These are phyloP conservation scores for Radopholus similis DNA, from an alignment of 1,140 invertebrate genomes.

Conservation along the genomic window DNA sequence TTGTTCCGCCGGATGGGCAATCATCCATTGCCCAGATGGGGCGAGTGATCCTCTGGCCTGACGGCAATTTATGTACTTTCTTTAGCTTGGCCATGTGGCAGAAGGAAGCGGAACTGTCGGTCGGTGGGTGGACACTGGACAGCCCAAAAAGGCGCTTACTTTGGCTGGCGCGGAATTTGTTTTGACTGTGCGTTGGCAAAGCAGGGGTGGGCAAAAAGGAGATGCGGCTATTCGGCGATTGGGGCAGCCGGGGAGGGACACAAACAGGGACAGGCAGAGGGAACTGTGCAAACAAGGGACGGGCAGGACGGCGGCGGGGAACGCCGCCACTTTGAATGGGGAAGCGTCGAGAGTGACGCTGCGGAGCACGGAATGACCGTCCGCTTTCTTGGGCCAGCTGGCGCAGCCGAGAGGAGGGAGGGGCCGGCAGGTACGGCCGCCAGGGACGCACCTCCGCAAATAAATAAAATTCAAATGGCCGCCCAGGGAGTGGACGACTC, in stretches of 20 bases:
- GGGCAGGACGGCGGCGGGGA: not conserved
- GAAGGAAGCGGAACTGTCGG: not conserved
- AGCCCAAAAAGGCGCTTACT: not conserved
- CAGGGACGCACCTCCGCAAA: not conserved
- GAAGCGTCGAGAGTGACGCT: not conserved
- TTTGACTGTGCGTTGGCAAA: not conserved
- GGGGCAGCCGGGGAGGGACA: not conserved
- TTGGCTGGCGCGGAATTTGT: not conserved
- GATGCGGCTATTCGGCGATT: not conserved
- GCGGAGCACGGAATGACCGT: not conserved
- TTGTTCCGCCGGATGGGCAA: too few relatives aligned
- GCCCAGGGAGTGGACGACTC: too few relatives aligned
- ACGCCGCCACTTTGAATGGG: not conserved
- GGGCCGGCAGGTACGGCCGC: not conserved
- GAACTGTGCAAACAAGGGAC: not conserved
- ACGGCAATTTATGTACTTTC: too few relatives aligned
- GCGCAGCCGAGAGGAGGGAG: not conserved
- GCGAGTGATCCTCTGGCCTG: too few relatives aligned
- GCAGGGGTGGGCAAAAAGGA: too few relatives aligned
- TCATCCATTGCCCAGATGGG: too few relatives aligned
- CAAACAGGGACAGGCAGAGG: not conserved
- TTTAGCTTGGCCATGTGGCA: not conserved
- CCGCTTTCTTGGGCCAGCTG: not conserved
- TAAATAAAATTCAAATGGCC: constrained; percentile 3
- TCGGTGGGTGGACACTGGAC: not conserved